Base-by-base conservation (phyloP, 2,113 vertebrate species). In the Zingel zingel region DNA sequence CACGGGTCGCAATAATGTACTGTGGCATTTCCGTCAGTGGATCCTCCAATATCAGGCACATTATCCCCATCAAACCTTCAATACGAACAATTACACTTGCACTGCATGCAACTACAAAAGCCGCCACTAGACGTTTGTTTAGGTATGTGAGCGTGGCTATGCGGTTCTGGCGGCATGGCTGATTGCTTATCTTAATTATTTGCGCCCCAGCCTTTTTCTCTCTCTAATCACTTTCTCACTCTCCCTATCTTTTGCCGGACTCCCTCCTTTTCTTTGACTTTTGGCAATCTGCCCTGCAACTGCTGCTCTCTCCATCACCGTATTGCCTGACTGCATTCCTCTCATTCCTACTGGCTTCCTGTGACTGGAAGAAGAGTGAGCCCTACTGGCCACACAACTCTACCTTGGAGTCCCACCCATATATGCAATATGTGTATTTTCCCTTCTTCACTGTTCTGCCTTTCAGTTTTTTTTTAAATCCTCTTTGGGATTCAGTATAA, bases 311-410 rank as follows among this genome's bases (percentile, higher is more conserved):
- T 91, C 88, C 89, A 93, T 93, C 91, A 93, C 78, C 48, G 56
- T 86, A 87, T 87, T 92, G 91, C 89, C 79, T 89, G 89, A 89
- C 92, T 90, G 91, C 93, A 95, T 95, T 94, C 94, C 58, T 91
- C 72, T 89, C 92, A 95, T 95, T 94, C 94, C 94, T 86, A 71
- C 81, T 77, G 74, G 87, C 92, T 94, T 94, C 93, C 92, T 94
- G 93, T 93, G 86, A 93, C 88, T 91, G 87, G 74, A 88, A 88
- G 83, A 89, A 45, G 15, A 89, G 85, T 54, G 71, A 89, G 82
- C 53, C 90, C 89, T 87, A 83, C 86, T 69, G 90, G 88, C 85
- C 87, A 75, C 88, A 91, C 84, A 87, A 77, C 81, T 87, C 65
- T 71, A 91, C 89, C 89, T 89, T 88, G 66, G 74, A 88, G 85